Evolutionary conservation across 2,888 invertebrate genomes (phyloP).

Genomic region (Polyommatus icarus): DNA sequence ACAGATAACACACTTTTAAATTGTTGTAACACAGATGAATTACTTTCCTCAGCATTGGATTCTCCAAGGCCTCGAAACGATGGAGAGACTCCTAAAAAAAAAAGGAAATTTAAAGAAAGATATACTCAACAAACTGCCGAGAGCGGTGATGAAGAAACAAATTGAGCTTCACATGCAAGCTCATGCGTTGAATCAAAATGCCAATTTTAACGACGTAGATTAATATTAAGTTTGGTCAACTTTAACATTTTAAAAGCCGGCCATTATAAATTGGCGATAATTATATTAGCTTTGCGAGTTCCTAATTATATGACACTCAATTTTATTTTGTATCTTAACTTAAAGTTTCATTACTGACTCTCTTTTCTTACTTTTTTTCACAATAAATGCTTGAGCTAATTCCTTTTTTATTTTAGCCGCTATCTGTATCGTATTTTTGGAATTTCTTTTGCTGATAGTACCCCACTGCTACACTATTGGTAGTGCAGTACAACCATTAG

Average conservation of each 20-base stretch:
- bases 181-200: background rate
- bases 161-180: slow-evolving; percentile 6
- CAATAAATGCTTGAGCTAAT: background rate
- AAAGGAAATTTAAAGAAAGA: background rate
- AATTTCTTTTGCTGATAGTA: background rate
- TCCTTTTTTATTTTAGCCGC: background rate
- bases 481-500: slow-evolving; percentile 17
- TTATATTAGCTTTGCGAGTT: background rate
- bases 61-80: background rate
- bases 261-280: background rate
- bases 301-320: too few species aligned
- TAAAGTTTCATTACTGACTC: too few species aligned
- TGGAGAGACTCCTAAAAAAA: background rate
- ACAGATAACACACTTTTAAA: background rate
- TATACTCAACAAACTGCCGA: background rate
- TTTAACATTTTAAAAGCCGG: background rate
- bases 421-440: background rate
- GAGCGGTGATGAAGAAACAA: background rate
- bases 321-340: too few species aligned
- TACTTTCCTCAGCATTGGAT: background rate
- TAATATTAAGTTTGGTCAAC: background rate
- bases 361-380: background rate
- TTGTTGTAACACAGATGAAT: background rate
- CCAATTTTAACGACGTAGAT: background rate
- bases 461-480: background rate